A percentile compares a stretch with the other conserved stretches of the same genome.
Conservation (phyloP, 1,140 invertebrate genomes). For the Planococcus citri region DNA sequence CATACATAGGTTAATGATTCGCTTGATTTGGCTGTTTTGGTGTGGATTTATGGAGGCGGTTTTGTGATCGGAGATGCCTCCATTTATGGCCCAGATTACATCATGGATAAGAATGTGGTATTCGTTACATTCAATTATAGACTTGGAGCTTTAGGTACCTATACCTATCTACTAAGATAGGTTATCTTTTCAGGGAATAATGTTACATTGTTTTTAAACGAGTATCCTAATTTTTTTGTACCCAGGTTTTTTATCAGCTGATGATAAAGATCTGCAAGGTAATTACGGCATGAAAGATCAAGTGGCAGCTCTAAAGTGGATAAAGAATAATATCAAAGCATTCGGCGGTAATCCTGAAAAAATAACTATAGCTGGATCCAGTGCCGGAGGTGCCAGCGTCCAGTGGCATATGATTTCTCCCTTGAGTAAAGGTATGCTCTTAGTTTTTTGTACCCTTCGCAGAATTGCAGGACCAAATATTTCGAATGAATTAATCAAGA, state of each 20-base stretch:
- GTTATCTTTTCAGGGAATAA: no score
- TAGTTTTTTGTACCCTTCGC: background rate
- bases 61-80: slow-evolving; percentile 31
- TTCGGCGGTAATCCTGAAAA: slow-evolving; percentile 25
- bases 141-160: slow-evolving; percentile 33
- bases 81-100: slow-evolving; percentile 27
- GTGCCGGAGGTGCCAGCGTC: slow-evolving; percentile 23
- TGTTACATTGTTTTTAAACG: no score
- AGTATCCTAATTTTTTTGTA: background rate
- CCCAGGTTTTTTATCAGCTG: slow-evolving; percentile 24
- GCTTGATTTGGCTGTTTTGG: slow-evolving; percentile 33
- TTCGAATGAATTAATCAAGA: no score
- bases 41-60: slow-evolving; percentile 41
- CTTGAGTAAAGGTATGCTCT: slow-evolving; percentile 22
- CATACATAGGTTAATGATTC: background rate
- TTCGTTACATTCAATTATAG: slow-evolving; percentile 59
- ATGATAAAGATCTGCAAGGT: slow-evolving; percentile 12
- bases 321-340: slow-evolving; percentile 23
- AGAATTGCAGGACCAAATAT: no score
- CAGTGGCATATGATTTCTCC: slow-evolving; percentile 24
- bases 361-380: slow-evolving; percentile 24
- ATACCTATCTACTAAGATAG: background rate
- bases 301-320: slow-evolving; percentile 24
- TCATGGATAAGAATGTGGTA: slow-evolving; percentile 43
- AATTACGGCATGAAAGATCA: slow-evolving; percentile 26